These are phyloP conservation scores for Plusia festucae DNA, from an alignment of 2,888 invertebrate species.

Conservation along the genomic window DNA sequence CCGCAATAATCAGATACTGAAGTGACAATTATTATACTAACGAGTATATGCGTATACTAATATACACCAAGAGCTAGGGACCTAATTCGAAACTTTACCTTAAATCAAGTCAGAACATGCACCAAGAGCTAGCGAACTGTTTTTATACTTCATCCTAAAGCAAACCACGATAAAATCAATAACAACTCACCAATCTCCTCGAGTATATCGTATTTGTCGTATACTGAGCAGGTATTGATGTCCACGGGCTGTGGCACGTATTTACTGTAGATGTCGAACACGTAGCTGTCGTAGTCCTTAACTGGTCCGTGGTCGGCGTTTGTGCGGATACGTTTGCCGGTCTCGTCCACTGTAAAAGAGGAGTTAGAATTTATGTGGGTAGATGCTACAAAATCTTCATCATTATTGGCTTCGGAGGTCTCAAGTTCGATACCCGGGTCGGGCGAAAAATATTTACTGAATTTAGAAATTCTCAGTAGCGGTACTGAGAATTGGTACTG, in stretches of 20 bases:
- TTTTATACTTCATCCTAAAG: no score
- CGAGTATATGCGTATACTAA: no score
- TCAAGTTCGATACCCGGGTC: no score
- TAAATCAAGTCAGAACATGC: neutral
- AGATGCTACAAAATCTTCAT: no score
- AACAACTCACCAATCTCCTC: constrained; percentile 97
- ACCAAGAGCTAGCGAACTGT: neutral
- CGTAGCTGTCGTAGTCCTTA: constrained; percentile 99
- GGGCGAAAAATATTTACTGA: no score
- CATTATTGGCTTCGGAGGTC: no score
- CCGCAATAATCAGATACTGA: no score
- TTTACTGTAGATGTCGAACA: constrained; percentile 99
- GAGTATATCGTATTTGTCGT: constrained; percentile 99
- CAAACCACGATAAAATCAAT: neutral
- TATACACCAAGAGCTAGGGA: neutral
- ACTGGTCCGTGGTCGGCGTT: constrained; percentile 96
- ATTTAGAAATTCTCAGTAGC: no score
- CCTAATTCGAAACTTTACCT: neutral
- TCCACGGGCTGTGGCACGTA: constrained; percentile 99
- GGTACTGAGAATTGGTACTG: no score
- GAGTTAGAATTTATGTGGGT: neutral
- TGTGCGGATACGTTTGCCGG: constrained; percentile 96
- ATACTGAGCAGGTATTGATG: constrained; percentile 97
- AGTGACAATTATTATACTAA: no score
- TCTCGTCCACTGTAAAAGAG: constrained; percentile 92